Evolutionary conservation across 1,140 invertebrate species (phyloP), one percentile per base, ranked within the genome.

Genomic region (Brachystomella parvula): DNA sequence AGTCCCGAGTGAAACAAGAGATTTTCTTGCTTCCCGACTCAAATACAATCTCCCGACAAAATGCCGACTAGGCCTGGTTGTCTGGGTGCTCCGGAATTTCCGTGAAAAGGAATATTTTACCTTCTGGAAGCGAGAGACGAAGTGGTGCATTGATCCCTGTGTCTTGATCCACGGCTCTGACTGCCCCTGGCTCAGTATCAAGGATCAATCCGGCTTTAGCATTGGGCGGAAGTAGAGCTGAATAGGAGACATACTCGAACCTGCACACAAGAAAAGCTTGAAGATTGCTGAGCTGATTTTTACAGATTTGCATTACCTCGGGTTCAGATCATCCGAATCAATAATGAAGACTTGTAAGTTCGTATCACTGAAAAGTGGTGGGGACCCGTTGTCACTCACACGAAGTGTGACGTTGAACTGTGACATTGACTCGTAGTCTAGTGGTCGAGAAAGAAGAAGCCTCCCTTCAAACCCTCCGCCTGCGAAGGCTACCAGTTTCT

Each of bases 311-410:
- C 44, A 47, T 47, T 57, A 60, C 58, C 58, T 65, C 44, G 66
- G 70, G 28, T 71, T 71, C 79, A 94, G 92, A 79, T 96, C 92
- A 75, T 96, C 92, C 0, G 91, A 90, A 77, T 96, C 92, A 3
- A 90, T 84, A 29, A 71, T 63, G 21, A n/a, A 47, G 56, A 73
- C 66, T 30, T 60, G 53, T 19, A 73, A 58, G 26, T 24, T 64
- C 17, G 69, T 73, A 39, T 73, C 72, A 57, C 69, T 73, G 61
- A 65, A 64, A 26, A 73, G 59, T 21, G 69, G 72, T 28, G 69
- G 72, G 29, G 62, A 67, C 39, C 69, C 69, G 47, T 64, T 70
- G 69, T 77, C 78, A 68, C 76, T 75, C 17, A 79, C 92, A 49
- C 89, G 80, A 66, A 95, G 83, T 44, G 81, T 83, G 2, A 94